Evolutionary conservation across 2,113 vertebrate genomes (phyloP).

Genomic region (Sorex araneus): DNA sequence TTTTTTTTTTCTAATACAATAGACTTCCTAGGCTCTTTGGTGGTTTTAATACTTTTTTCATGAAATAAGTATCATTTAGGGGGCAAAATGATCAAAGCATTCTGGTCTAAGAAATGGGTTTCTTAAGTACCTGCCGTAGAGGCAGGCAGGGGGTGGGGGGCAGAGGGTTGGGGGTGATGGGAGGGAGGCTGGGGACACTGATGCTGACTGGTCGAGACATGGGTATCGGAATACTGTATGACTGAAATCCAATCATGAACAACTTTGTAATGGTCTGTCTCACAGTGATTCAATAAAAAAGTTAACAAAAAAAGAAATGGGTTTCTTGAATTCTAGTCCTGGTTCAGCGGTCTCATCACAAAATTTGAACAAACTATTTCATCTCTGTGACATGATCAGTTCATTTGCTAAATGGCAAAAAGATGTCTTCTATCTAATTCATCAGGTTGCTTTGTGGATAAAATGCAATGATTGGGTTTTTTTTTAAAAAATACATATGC

Average conservation of each 20-base stretch:
- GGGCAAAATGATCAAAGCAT: neutral
- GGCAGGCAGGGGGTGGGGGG: too few relatives aligned
- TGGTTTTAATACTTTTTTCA: neutral
- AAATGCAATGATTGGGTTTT: neutral
- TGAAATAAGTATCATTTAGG: neutral
- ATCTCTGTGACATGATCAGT: neutral
- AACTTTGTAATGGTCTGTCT: too few relatives aligned
- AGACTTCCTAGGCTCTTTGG: neutral
- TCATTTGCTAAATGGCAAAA: neutral
- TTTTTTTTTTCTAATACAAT: slow-evolving; percentile 21
- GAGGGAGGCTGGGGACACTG: too few relatives aligned
- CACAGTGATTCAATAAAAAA: too few relatives aligned
- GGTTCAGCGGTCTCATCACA: neutral
- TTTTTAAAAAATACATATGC: neutral
- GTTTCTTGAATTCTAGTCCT: neutral
- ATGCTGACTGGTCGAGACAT: too few relatives aligned
- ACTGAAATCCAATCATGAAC: too few relatives aligned
- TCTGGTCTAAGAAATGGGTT: neutral
- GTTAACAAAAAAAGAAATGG: neutral
- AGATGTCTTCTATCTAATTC: neutral
- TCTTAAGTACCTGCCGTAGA: neutral
- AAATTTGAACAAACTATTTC: slow-evolving; percentile 31
- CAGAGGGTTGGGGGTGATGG: too few relatives aligned
- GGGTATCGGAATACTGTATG: too few relatives aligned
- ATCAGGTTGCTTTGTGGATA: neutral